Evolutionary conservation across 2,888 invertebrate species (phyloP).

Genomic region (Listrodromus nycthemerus): DNA sequence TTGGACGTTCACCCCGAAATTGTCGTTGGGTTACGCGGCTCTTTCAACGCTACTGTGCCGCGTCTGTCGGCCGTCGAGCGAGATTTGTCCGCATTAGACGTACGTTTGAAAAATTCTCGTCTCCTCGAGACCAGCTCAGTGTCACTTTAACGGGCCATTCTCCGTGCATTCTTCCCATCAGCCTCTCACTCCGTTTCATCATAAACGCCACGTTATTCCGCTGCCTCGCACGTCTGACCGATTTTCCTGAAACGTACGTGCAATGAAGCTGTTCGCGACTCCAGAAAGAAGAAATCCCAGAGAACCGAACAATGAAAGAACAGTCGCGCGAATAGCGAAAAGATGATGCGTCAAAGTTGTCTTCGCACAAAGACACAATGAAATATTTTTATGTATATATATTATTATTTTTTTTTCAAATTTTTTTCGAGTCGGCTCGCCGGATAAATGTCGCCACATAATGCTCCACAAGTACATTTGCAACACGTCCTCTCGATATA

Average conservation of each 20-base stretch:
- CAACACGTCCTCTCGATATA: conserved; percentile 51
- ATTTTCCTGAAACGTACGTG: conserved; percentile 56
- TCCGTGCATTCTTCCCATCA: conserved; percentile 3
- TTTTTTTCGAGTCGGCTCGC: background rate
- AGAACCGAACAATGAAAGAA: background rate
- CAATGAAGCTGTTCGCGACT: conserved; percentile 56
- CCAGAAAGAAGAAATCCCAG: conserved; percentile 21
- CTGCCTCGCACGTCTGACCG: conserved; percentile 59
- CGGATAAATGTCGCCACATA: background rate
- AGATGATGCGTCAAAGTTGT: background rate
- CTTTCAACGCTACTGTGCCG: background rate
- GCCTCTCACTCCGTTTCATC: conserved; percentile 30
- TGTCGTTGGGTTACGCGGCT: background rate
- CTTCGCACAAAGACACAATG: no score
- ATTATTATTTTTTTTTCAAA: no score
- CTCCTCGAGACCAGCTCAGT: conserved; percentile 4
- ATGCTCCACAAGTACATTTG: conserved; percentile 15
- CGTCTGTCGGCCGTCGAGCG: conserved; percentile 7
- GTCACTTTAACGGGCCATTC: conserved; percentile 3
- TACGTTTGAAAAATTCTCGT: conserved; percentile 29
- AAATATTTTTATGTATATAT: no score
- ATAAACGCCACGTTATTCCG: conserved; percentile 52
- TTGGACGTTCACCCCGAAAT: no score
- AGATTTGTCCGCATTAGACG: background rate
- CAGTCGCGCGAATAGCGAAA: background rate